These are phyloP conservation scores for Bungarus multicinctus DNA, from an alignment of 2,113 vertebrate genomes.

Conservation along the genomic window DNA sequence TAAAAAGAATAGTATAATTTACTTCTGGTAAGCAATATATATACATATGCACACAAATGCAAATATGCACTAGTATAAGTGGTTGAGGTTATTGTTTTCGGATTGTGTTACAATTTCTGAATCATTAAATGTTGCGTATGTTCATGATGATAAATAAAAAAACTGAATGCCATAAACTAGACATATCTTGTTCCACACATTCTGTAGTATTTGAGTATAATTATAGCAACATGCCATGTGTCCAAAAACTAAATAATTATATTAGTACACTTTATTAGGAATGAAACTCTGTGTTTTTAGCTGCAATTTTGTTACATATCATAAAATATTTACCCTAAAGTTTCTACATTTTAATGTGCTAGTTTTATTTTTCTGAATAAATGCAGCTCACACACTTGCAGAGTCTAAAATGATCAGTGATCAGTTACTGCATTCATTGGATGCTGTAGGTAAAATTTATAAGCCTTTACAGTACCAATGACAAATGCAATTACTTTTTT, in stretches of 20 bases:
- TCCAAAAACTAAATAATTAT: constrained; percentile 26
- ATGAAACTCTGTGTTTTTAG: constrained; percentile 26
- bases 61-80: not conserved
- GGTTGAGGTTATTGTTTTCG: not conserved
- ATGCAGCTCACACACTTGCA: constrained; percentile 16
- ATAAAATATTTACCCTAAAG: constrained; percentile 25
- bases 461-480: not conserved
- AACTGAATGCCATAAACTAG: constrained; percentile 19
- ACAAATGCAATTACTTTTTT: constrained; percentile 16
- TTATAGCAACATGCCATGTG: not conserved
- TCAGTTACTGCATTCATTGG: constrained; percentile 27
- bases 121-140: not conserved
- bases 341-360: constrained; percentile 25
- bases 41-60: not conserved
- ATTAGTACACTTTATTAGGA: constrained; percentile 21
- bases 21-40: not conserved
- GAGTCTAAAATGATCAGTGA: constrained; percentile 5
- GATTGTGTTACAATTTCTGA: not conserved
- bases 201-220: constrained; percentile 17
- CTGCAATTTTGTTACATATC: constrained; percentile 9
- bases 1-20: not conserved
- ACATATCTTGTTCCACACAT: constrained; percentile 19
- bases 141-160: constrained; percentile 17
- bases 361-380: constrained; percentile 37
- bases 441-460: not conserved